Percentiles rank a stretch among this genome's conserved stretches.
Evolutionary conservation across 1,140 invertebrate genomes (phyloP).

Genomic region (Hirudo medicinalis): DNA sequence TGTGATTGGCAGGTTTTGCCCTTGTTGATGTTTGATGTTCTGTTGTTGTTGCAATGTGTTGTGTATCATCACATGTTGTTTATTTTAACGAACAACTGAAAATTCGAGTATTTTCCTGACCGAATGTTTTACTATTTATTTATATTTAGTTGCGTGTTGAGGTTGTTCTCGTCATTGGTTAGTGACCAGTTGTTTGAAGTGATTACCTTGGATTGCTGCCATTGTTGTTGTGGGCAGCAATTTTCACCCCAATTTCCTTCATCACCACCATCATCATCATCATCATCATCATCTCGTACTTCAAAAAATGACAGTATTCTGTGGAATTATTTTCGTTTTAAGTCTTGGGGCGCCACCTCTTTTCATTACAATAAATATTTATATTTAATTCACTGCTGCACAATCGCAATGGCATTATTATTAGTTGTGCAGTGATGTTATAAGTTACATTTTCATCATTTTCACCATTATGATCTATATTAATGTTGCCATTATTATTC

Average conservation of each 20-base stretch:
- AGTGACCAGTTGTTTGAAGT: neutral
- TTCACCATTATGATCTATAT: too few species aligned
- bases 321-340: neutral
- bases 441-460: too few species aligned
- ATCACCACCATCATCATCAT: neutral
- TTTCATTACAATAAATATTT: neutral
- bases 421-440: neutral
- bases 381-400: neutral
- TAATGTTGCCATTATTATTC: too few species aligned
- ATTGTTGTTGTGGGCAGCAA: neutral
- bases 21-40: too few species aligned
- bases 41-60: too few species aligned
- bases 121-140: neutral
- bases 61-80: too few species aligned
- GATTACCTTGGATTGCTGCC: neutral
- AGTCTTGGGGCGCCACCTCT: neutral
- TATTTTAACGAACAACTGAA: too few species aligned
- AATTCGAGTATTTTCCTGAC: neutral
- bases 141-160: neutral
- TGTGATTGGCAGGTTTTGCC: too few species aligned
- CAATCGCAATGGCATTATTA: neutral
- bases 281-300: neutral
- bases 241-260: neutral
- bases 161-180: neutral
- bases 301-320: neutral